These are phyloP conservation scores for Rhadina sibilatrix DNA, from an alignment of 2,113 vertebrate genomes.

Conservation along the genomic window DNA sequence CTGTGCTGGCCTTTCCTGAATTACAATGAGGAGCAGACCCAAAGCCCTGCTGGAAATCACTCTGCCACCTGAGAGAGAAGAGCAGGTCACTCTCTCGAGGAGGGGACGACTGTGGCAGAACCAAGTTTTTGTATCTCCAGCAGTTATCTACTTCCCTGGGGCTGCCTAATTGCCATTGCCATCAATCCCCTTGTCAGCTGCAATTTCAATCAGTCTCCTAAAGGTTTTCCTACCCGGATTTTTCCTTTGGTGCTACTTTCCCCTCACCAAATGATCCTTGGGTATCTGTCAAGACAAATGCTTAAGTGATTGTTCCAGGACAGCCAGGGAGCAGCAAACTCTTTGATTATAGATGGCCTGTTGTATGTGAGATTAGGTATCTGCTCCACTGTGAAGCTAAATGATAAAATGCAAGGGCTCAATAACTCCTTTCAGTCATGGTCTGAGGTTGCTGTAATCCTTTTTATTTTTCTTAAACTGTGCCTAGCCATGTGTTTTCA, in stretches of 20 bases:
- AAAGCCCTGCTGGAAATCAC: conserved; percentile 30
- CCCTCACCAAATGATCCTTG: not conserved
- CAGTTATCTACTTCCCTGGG: conserved; percentile 73
- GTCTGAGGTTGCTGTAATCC: conserved; percentile 60
- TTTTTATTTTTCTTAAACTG: conserved; percentile 53
- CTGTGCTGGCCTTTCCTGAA: conserved; percentile 1
- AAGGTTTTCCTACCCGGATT: not conserved
- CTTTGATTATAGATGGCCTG: conserved; percentile 65
- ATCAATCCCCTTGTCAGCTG: conserved; percentile 56
- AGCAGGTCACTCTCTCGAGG: not conserved
- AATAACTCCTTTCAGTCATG: conserved; percentile 62
- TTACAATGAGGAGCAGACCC: conserved; percentile 41
- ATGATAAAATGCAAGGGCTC: conserved; percentile 55
- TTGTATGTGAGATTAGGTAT: conserved; percentile 71
- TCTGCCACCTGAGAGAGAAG: not conserved
- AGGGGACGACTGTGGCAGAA: not conserved
- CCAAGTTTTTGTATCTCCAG: conserved; percentile 63
- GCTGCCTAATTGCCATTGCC: conserved; percentile 70
- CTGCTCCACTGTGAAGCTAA: conserved; percentile 63
- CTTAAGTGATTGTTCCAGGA: conserved; percentile 5
- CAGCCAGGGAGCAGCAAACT: conserved; percentile 40
- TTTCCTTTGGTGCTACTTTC: conserved; percentile 42
- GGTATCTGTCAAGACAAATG: conserved; percentile 39
- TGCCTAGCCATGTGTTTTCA: conserved; percentile 64
- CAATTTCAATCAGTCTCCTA: conserved; percentile 55